Percentiles rank a stretch among this genome's conserved stretches.
These are phyloP conservation scores for Pachycephala philippinensis DNA, from an alignment of 2,113 vertebrate species.

Conservation along the genomic window DNA sequence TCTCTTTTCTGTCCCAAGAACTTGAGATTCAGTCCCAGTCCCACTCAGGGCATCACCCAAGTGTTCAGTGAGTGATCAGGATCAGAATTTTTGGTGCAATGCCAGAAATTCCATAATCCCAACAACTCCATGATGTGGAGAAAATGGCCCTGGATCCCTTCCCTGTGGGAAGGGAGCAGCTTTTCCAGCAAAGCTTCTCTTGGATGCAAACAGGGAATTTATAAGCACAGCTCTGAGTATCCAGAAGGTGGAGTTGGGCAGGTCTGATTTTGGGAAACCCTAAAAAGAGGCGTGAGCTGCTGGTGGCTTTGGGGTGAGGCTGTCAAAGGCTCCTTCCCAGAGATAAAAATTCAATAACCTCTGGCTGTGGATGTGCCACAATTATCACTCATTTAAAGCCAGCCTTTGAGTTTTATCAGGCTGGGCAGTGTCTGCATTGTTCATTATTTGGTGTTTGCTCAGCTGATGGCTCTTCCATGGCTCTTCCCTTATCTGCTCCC, in stretches of 20 bases:
- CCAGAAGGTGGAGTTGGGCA: background rate
- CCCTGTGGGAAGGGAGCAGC: background rate
- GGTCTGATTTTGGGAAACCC: background rate
- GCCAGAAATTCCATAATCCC: background rate
- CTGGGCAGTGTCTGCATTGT: constrained; percentile 83
- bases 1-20: background rate
- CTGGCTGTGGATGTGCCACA: constrained; percentile 81
- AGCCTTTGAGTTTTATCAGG: constrained; percentile 87
- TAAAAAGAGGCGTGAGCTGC: background rate
- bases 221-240: background rate
- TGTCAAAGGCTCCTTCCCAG: constrained; percentile 57
- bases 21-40: background rate
- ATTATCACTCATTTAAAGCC: constrained; percentile 91
- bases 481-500: constrained; percentile 86
- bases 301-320: constrained; percentile 57
- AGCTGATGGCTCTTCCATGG: constrained; percentile 82
- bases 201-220: background rate
- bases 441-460: constrained; percentile 98
- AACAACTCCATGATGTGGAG: rapidly evolving
- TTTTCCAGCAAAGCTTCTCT: background rate
- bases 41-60: background rate
- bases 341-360: constrained; percentile 95
- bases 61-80: rapidly evolving
- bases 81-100: background rate
- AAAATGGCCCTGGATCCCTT: background rate